Evolutionary conservation across 1,140 invertebrate species (phyloP), one percentile per base, ranked within the genome.

Genomic region (Bombus pyrosoma): DNA sequence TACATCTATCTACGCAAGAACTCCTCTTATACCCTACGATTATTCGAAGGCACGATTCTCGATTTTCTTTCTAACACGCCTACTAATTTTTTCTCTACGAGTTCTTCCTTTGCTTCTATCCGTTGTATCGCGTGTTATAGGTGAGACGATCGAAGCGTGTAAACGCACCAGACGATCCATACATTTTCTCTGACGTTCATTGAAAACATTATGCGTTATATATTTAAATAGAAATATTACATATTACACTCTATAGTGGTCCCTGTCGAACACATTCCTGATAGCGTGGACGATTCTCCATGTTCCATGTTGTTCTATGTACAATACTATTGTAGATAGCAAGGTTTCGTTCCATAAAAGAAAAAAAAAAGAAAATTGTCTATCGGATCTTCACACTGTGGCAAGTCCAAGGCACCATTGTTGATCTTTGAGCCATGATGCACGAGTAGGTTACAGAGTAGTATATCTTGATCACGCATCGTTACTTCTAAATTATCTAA

Each of bases 361-460:
- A 22, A 92, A 34, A 34, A 53, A 57, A 5, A 22, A 32, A 78
- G 41, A 79, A 43, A 92, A 92, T 92, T 93, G 90, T 94, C 92
- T 89, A 83, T 90, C 82, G 86, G 87, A 86, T 91, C 85, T 88
- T 92, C 89, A 87, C 88, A 86, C 87, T 93, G 90, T 94, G 94
- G 93, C 94, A 95, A 94, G 94, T 95, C 86, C 90, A 95, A 95
- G 94, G 94, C 94, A 95, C 94, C 93, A 93, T 93, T 93, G 90
- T 91, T 91, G 89, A 91, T 91, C 83, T 91, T 94, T 94, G 93
- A 93, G 91, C 93, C 92, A 87, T 85, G 83, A 87, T 88, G 87
- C 79, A 88, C 74, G 84, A 87, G 64, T 90, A 87, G 37, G 1
- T 28, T 57, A 34, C 34, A 39, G 34, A 59, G 34, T 41, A 37